A percentile compares a stretch with the other conserved stretches of the same genome.
These are phyloP conservation scores for Centrocercus urophasianus DNA, from an alignment of 2,113 vertebrate genomes.

Conservation along the genomic window DNA sequence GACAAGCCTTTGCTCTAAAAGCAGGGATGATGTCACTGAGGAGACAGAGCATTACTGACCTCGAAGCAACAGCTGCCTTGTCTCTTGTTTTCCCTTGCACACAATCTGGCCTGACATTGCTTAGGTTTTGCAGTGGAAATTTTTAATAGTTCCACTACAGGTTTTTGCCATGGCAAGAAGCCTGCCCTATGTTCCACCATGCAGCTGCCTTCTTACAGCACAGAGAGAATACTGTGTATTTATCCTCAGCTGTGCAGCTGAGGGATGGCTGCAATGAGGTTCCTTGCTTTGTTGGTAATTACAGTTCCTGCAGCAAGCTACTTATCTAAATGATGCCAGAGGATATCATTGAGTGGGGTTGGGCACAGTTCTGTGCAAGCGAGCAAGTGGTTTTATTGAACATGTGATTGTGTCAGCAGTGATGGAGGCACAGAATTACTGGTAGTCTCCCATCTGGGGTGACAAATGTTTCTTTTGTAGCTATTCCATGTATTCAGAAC, in stretches of 20 bases:
- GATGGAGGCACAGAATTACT: neutral
- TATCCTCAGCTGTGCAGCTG: neutral
- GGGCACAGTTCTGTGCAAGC: fast-evolving
- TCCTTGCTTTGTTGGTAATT: neutral
- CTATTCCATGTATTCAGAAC: neutral
- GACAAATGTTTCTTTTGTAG: conserved; percentile 4
- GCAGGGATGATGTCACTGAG: neutral
- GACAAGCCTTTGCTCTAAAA: neutral
- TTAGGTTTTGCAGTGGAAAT: neutral
- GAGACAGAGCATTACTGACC: neutral
- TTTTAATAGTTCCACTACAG: neutral
- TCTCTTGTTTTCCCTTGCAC: neutral
- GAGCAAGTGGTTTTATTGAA: neutral
- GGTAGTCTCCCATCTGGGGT: neutral
- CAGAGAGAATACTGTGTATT: neutral
- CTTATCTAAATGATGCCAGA: neutral
- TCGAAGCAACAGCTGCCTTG: conserved; percentile 15
- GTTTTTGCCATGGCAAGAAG: neutral
- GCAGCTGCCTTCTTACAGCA: neutral
- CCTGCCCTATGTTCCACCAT: neutral
- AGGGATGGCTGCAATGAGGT: neutral
- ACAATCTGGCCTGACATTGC: neutral
- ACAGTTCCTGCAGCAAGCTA: neutral
- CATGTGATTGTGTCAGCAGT: neutral
- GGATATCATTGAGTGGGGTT: neutral